Percentiles rank a stretch among this genome's conserved stretches.
phyloP scores from a whole-genome alignment of 2,113 vertebrate species.

The Synodontis membranacea region DNA sequence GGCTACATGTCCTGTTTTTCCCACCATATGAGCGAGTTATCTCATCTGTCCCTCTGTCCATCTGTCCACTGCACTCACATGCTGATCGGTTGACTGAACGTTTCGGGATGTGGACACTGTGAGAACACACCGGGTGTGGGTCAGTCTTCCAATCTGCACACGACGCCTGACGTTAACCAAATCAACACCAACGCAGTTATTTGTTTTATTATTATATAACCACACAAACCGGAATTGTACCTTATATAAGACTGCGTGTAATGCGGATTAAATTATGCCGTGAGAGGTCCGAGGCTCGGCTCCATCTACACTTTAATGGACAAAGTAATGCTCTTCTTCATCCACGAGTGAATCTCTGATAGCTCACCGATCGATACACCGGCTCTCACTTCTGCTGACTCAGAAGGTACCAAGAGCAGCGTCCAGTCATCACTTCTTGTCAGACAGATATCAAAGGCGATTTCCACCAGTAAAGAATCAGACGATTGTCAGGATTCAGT shows the following conservation, averaged over 20 bases:
- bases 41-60: slow-evolving; percentile 31
- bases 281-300: neutral
- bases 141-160: neutral
- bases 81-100: slow-evolving; percentile 8
- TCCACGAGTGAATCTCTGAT: slow-evolving; percentile 21
- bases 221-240: neutral
- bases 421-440: slow-evolving; percentile 60
- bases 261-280: neutral
- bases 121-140: neutral
- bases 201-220: neutral
- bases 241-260: neutral
- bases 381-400: slow-evolving; percentile 25
- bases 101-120: neutral
- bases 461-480: slow-evolving; percentile 57
- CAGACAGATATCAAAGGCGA: slow-evolving; percentile 57
- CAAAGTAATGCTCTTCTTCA: slow-evolving; percentile 20
- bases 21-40: slow-evolving; percentile 10
- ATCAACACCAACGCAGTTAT: neutral
- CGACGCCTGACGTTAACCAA: neutral
- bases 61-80: slow-evolving; percentile 37
- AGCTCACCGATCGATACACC: slow-evolving; percentile 27
- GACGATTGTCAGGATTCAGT: slow-evolving; percentile 51
- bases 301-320: slow-evolving; percentile 23
- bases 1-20: neutral
- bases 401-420: slow-evolving; percentile 55